Evolutionary conservation across 64 coral and sea anemone species (phyloP), one percentile per base, ranked within the genome.

Genomic region (Cladopsammia gracilis): DNA sequence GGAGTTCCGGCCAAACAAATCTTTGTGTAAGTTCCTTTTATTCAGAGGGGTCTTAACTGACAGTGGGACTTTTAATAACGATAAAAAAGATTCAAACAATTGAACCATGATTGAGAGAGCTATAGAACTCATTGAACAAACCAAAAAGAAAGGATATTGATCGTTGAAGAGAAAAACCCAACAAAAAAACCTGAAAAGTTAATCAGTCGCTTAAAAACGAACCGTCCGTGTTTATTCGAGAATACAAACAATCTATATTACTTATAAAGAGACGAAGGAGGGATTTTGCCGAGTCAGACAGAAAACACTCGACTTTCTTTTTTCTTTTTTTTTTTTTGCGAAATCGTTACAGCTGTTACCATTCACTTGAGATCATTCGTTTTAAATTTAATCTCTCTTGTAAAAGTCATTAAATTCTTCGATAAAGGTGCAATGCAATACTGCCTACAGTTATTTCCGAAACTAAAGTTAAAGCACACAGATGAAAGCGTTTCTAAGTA

Each of bases 311-410:
- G 34, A 34, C 34, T 34, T 1, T 34, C 64, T 44, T 48, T 7
- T 25, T 48, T 2, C 16, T 16, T 66, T 49, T 84, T 82, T 79
- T 65, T 44, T 68, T 23, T 84, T 84, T 11, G 56, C 61, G 57
- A 43, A 54, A 80, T 46, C 51, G 60, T 50, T 67, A 64, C 80
- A 84, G 80, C 80, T 84, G 80, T 64, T 64, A 24, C 80, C 26
- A 62, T 84, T 68, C 80, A 67, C 80, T 66, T 50, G 60, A 68
- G 62, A 82, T 82, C 59, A 59, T 78, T 57, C 53, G 76, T 78
- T 78, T 56, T 20, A 78, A 22, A 51, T 84, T 58, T 61, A 81
- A 83, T 65, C 61, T 83, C 18, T 84, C 62, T 67, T 67, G 45
- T 12, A 56, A 7, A 8, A 49, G 61, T 19, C 49, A n/a, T 48